phyloP scores from a whole-genome alignment of 2,113 vertebrate genomes.

The Callospermophilus lateralis region DNA sequence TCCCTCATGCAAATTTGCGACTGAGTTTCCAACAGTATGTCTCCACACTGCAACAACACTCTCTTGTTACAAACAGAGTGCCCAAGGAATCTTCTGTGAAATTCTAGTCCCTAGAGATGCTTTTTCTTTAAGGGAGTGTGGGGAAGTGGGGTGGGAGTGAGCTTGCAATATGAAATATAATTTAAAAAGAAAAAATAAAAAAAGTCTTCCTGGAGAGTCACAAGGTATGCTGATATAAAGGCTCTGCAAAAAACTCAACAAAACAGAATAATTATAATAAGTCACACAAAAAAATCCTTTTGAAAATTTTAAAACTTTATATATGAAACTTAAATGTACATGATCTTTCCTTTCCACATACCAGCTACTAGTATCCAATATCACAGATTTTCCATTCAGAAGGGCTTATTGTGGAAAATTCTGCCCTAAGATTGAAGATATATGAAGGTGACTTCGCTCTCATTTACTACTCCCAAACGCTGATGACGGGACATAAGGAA shows the following conservation, averaged over 20 bases:
- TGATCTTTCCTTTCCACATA: neutral
- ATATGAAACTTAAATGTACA: neutral
- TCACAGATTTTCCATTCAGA: neutral
- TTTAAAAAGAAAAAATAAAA: constrained; percentile 22
- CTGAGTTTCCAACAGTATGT: constrained; percentile 41
- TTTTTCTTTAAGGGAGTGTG: neutral
- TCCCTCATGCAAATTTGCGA: constrained; percentile 1
- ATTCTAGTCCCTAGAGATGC: neutral
- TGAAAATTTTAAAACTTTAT: neutral
- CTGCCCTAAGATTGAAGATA: neutral
- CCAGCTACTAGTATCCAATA: neutral
- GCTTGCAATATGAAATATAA: neutral
- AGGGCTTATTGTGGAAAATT: neutral
- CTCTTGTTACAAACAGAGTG: neutral
- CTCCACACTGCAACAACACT: neutral
- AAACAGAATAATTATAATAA: neutral
- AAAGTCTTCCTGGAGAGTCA: neutral
- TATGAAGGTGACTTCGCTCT: neutral
- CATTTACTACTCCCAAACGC: neutral
- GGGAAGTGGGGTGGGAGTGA: neutral
- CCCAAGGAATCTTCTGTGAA: neutral
- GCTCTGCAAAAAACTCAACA: neutral
- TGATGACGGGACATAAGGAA: neutral
- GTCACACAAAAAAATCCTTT: neutral
- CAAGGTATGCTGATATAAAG: neutral